phyloP scores from a whole-genome alignment of 2,113 vertebrate genomes.

The Eublepharis macularius region DNA sequence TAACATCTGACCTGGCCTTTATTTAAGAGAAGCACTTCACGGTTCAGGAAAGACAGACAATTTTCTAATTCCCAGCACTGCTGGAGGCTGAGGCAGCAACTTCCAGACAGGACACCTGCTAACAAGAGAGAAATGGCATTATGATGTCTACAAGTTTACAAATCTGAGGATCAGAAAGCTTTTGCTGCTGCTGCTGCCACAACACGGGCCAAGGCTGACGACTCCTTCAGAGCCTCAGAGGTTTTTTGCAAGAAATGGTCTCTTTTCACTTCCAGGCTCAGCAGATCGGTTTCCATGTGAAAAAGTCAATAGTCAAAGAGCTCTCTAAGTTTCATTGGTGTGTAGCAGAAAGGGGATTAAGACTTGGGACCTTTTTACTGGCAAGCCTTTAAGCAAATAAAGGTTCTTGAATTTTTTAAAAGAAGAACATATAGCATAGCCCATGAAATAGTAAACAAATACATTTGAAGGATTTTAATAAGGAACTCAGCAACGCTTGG shows the following conservation, averaged over 20 bases:
- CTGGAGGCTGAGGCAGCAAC: slow-evolving; percentile 74
- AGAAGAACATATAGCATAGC: slow-evolving; percentile 48
- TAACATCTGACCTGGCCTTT: slow-evolving; percentile 78
- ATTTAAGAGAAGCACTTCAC: slow-evolving; percentile 77
- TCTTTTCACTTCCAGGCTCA: slow-evolving; percentile 62
- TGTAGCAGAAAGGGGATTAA: slow-evolving; percentile 70
- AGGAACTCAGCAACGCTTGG: neutral
- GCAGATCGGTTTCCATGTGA: slow-evolving; percentile 67
- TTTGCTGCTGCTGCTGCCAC: slow-evolving; percentile 68
- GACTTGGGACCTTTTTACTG: slow-evolving; percentile 67
- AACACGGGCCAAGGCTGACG: slow-evolving; percentile 62
- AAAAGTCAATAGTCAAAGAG: slow-evolving; percentile 73
- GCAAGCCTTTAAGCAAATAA: slow-evolving; percentile 69
- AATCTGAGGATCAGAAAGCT: slow-evolving; percentile 76
- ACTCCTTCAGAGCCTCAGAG: slow-evolving; percentile 65
- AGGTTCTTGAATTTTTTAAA: slow-evolving; percentile 57
- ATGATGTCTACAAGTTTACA: slow-evolving; percentile 78
- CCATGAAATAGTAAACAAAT: neutral
- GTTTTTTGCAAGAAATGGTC: slow-evolving; percentile 46
- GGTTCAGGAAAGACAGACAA: slow-evolving; percentile 78
- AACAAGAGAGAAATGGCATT: slow-evolving; percentile 75
- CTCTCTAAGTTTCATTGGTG: slow-evolving; percentile 66
- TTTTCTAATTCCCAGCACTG: slow-evolving; percentile 76
- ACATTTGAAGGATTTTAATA: slow-evolving; percentile 5
- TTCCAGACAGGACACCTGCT: slow-evolving; percentile 77